Conservation (phyloP, 2,888 invertebrate genomes). For the Eupithecia abbreviata region DNA sequence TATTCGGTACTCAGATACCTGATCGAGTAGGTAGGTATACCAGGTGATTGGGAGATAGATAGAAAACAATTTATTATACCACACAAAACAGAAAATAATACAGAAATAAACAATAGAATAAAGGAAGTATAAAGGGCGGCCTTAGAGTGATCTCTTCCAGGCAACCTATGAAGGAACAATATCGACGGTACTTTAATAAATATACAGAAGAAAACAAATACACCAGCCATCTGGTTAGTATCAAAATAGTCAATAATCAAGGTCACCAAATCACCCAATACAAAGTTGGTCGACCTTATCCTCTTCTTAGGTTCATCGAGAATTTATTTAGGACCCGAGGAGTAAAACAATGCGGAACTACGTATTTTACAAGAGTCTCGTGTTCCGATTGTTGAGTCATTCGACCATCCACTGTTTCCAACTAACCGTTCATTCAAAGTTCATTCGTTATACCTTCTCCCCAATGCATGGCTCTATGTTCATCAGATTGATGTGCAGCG, state of each 20-base stretch:
- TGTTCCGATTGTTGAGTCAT: not conserved
- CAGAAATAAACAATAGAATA: no score
- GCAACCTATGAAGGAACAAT: no score
- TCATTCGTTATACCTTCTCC: slow-evolving; percentile 21
- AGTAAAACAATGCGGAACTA: not conserved
- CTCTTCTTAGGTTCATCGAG: not conserved
- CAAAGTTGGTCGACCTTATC: not conserved
- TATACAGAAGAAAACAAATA: no score
- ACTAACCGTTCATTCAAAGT: not conserved
- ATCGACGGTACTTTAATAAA: no score
- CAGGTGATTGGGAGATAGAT: not conserved
- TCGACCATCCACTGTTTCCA: not conserved
- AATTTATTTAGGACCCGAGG: not conserved
- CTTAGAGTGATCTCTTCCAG: no score
- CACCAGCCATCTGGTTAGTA: no score
- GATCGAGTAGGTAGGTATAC: not conserved
- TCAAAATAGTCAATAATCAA: not conserved
- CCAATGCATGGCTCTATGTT: slow-evolving; percentile 29
- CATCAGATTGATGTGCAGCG: slow-evolving; percentile 50
- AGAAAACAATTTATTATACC: no score
- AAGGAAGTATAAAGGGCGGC: no score
- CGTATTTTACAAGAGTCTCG: not conserved
- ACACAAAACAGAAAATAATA: no score
- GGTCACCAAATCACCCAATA: not conserved
- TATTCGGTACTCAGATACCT: not conserved